A percentile compares a stretch with the other conserved stretches of the same genome.
Evolutionary conservation across 37 sponge, comb jelly and placozoan species (phyloP).

Genomic region (Agelas oroides): DNA sequence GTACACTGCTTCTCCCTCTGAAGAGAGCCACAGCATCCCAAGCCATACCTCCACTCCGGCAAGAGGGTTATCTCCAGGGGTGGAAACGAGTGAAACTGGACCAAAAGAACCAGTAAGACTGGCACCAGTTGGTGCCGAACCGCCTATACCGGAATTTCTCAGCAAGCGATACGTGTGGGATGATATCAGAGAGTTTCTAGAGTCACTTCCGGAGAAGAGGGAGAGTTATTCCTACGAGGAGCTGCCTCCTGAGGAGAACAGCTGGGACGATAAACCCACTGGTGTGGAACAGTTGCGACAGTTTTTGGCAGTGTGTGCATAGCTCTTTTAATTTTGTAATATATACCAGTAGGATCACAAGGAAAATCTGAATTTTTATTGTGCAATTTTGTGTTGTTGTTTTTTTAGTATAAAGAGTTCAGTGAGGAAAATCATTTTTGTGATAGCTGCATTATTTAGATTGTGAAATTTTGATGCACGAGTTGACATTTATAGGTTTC

Average conservation of each 20-base stretch:
- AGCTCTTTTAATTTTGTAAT: not conserved
- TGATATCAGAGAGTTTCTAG: constrained; percentile 21
- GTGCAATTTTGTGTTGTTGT: too few relatives aligned
- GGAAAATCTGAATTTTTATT: too few relatives aligned
- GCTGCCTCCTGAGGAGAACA: constrained; percentile 27
- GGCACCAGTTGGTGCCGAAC: not conserved
- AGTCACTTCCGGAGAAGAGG: not conserved
- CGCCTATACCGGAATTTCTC: not conserved
- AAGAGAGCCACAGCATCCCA: not conserved
- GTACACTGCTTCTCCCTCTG: not conserved
- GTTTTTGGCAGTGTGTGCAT: constrained; percentile 36
- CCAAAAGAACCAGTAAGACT: not conserved
- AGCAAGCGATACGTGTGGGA: constrained; percentile 18
- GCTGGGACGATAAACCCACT: constrained; percentile 35
- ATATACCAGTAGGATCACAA: too few relatives aligned
- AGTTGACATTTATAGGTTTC: too few relatives aligned
- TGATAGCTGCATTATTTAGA: too few relatives aligned
- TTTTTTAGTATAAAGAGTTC: too few relatives aligned
- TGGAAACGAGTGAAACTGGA: not conserved
- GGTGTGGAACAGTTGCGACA: constrained; percentile 52
- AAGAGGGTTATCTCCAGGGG: not conserved
- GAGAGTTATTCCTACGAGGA: constrained; percentile 5
- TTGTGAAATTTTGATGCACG: too few relatives aligned
- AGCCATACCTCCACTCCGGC: not conserved
- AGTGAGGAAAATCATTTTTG: too few relatives aligned